Evolutionary conservation across 2,888 invertebrate genomes (phyloP), one percentile per base, ranked within the genome.

Genomic region (Frankliniella fusca): DNA sequence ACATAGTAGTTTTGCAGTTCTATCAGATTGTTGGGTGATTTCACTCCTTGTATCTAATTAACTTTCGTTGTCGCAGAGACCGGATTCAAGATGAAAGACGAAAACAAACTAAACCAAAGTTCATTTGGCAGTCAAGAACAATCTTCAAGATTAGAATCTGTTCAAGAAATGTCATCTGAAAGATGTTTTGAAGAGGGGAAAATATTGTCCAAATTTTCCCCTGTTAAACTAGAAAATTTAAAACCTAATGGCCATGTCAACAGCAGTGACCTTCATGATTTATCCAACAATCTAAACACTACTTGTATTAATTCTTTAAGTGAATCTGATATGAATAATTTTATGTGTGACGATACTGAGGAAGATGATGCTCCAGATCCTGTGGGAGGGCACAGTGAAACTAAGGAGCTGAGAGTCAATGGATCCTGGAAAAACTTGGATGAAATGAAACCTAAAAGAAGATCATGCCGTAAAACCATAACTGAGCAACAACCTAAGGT

Each of bases 381-480:
- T 38, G 2, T 50, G 81, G 80, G 5, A 81, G 38, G 38, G 38
- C 38, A 83, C 48, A 65, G 80, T 80, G 54, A 76, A 11, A 48
- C 48, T n/a, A 80, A 81, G 18, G 83, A 82, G 23, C 79, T 27
- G 20, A 81, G 38, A 48, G 23, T 48, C 8, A 80, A 81, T n/a
- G 80, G 79, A 28, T 54, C 82, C n/a, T 76, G 80, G 65, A 80
- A 82, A 61, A 81, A 50, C 27, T 48, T 38, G 15, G 65, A 80
- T 28, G 81, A 76, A 49, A 81, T 61, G 79, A 81, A 54, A 80
- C 48, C 80, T 80, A 83, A 80, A 81, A 70, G 80, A 65, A 82
- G 81, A 20, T 20, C 81, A 18, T 70, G 7, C 20, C n/a, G 5
- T 27, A 65, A 54, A 82, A 49, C n/a, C 9, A 9, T 48, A 38